Conservation (phyloP, 2,113 vertebrate genomes). For the Guaruba guarouba region DNA sequence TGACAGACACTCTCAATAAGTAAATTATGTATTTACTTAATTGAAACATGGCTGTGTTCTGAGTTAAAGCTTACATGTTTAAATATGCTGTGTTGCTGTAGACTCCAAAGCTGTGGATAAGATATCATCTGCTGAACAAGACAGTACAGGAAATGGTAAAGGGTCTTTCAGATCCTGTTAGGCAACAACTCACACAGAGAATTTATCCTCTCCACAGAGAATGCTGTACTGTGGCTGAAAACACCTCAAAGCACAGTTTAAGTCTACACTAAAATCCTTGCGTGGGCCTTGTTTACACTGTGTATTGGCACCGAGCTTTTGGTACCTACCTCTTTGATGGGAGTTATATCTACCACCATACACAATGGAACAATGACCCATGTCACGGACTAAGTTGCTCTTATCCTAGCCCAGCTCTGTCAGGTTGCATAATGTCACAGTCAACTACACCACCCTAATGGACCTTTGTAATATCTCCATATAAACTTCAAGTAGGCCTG, state of each 20-base stretch:
- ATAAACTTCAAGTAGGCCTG: neutral
- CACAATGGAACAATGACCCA: neutral
- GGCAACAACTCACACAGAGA: neutral
- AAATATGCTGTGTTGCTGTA: neutral
- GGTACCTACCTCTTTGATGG: neutral
- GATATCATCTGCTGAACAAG: neutral
- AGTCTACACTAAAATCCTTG: neutral
- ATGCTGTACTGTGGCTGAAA: neutral
- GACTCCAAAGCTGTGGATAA: neutral
- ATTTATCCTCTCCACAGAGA: neutral
- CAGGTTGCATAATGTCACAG: neutral
- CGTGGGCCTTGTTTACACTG: neutral
- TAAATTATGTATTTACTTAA: neutral
- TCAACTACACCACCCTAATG: neutral
- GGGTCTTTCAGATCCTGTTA: neutral
- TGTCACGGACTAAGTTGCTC: neutral
- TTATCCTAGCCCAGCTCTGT: neutral
- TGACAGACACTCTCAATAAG: neutral
- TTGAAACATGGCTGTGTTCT: neutral
- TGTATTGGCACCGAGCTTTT: neutral
- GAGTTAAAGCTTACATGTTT: neutral
- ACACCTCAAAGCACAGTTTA: neutral
- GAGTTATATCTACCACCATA: neutral
- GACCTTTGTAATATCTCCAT: neutral
- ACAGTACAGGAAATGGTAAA: neutral